Conservation (phyloP, 92 coral and sea anemone genomes). For the Parazoanthus darwini region DNA sequence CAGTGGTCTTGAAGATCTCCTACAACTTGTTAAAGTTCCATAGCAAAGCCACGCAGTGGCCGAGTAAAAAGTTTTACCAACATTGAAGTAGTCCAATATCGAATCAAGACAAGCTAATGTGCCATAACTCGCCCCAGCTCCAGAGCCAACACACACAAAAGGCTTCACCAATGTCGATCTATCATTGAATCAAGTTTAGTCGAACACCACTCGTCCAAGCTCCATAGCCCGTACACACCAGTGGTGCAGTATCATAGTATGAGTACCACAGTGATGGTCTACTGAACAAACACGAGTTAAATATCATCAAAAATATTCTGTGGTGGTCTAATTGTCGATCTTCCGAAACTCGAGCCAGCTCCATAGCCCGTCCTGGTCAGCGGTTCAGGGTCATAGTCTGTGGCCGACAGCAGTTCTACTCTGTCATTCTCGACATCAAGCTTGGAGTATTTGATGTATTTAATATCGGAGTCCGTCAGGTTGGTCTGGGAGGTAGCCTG, state of each 20-base stretch:
- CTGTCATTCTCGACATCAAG: constrained; percentile 81
- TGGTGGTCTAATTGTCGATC: constrained; percentile 79
- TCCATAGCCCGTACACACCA: neutral
- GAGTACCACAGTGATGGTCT: neutral
- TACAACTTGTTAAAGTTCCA: neutral
- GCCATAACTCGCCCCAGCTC: neutral
- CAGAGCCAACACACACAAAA: neutral
- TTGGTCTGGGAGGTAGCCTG: constrained; percentile 85
- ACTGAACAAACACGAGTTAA: constrained; percentile 30
- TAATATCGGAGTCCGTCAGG: constrained; percentile 69
- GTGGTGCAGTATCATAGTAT: neutral
- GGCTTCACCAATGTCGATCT: neutral
- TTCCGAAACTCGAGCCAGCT: constrained; percentile 58
- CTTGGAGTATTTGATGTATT: constrained; percentile 75
- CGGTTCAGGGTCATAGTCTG: constrained; percentile 78
- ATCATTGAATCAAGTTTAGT: neutral
- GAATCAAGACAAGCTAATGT: neutral
- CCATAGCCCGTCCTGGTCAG: constrained; percentile 55
- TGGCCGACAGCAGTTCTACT: constrained; percentile 83
- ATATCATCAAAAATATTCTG: constrained; percentile 97
- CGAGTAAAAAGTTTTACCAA: neutral
- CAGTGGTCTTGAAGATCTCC: neutral
- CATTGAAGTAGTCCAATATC: neutral
- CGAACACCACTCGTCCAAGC: neutral
- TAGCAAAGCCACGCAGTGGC: neutral